Conservation (phyloP, 2,888 invertebrate species). For the Resseliella maxima region DNA sequence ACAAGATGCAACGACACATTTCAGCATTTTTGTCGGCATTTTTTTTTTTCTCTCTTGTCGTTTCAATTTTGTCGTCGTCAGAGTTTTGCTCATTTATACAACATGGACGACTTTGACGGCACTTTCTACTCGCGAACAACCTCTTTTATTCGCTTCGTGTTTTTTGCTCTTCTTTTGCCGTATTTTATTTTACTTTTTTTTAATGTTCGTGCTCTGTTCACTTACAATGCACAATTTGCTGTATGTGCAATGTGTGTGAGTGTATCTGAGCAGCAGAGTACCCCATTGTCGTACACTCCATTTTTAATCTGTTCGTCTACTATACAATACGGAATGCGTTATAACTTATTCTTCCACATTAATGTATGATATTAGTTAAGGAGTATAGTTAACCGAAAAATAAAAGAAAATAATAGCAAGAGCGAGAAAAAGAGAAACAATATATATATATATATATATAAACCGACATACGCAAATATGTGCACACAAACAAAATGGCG, state of each 20-base stretch:
- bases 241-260: constrained; percentile 6
- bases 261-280: constrained; percentile 1
- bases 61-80: too few species aligned
- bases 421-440: background rate
- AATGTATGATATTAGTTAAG: constrained; percentile 37
- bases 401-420: background rate
- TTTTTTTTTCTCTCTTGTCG: background rate
- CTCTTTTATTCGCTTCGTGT: constrained; percentile 54
- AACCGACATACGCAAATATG: constrained; percentile 57
- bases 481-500: constrained; percentile 57
- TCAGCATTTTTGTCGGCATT: background rate
- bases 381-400: constrained; percentile 46
- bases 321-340: constrained; percentile 24
- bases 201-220: background rate
- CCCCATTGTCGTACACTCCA: constrained; percentile 52
- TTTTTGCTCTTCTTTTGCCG: background rate
- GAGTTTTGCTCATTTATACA: constrained; percentile 56
- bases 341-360: constrained; percentile 40
- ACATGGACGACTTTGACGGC: constrained; percentile 57
- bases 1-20: background rate
- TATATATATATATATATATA: too few species aligned
- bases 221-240: constrained; percentile 41
- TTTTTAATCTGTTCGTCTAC: constrained; percentile 44
- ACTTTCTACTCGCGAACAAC: constrained; percentile 57
- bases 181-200: background rate